phyloP scores from a whole-genome alignment of 1,140 invertebrate genomes.

The Diabrotica undecimpunctata region DNA sequence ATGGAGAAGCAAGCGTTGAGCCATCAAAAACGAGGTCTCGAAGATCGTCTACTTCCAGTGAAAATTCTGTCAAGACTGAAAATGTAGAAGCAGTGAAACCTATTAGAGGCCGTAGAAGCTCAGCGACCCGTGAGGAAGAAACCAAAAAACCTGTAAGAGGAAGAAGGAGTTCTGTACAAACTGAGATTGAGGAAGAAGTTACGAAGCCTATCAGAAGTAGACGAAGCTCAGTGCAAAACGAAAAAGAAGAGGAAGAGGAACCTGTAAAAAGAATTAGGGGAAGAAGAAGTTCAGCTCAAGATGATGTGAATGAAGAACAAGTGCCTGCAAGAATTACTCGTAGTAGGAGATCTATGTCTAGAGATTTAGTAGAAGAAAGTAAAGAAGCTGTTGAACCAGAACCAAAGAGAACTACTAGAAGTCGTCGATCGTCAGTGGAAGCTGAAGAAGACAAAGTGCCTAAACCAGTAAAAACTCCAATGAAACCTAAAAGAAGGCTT shows the following conservation, averaged over 20 bases:
- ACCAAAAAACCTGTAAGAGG: conserved; percentile 7
- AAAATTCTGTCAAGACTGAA: not conserved
- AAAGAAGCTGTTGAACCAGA: not conserved
- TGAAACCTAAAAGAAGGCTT: conserved; percentile 9
- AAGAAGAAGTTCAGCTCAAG: not conserved
- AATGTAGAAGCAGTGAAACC: not conserved
- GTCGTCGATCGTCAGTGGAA: conserved; percentile 19
- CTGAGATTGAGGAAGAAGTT: conserved; percentile 5
- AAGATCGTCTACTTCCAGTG: conserved; percentile 10
- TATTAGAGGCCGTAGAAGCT: not conserved
- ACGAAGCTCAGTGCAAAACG: not conserved
- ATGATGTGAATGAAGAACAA: conserved; percentile 8
- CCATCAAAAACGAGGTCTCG: conserved; percentile 14
- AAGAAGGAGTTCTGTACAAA: conserved; percentile 9
- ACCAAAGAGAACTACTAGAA: conserved; percentile 8
- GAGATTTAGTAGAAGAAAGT: conserved; percentile 4
- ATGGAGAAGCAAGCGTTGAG: conserved; percentile 1
- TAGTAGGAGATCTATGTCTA: conserved; percentile 3
- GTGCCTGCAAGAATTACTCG: conserved; percentile 7
- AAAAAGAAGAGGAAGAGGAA: not conserved
- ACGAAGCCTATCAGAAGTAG: not conserved
- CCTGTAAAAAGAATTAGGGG: not conserved
- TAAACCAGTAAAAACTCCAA: not conserved
- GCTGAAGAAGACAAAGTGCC: not conserved
- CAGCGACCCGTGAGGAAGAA: not conserved